phyloP scores from a whole-genome alignment of 2,113 vertebrate genomes.

The Hemibagrus wyckioides region DNA sequence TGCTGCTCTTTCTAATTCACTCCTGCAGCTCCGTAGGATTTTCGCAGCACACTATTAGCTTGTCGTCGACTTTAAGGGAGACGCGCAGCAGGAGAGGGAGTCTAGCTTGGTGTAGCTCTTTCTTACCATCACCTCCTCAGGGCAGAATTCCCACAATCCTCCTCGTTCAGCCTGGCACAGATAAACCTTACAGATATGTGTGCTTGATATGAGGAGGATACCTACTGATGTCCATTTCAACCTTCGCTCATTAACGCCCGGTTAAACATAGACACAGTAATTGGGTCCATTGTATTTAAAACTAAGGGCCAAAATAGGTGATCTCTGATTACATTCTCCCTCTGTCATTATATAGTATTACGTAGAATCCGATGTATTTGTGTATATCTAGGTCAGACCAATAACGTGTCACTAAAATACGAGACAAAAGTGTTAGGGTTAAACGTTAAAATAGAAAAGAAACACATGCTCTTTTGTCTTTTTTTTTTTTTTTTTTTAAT shows the following conservation, averaged over 20 bases:
- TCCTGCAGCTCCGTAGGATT: background rate
- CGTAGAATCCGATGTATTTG: background rate
- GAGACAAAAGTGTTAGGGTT: background rate
- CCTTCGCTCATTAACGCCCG: background rate
- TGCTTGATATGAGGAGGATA: background rate
- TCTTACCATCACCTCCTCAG: constrained; percentile 26
- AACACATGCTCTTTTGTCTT: background rate
- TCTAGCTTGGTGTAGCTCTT: constrained; percentile 29
- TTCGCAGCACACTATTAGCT: constrained; percentile 22
- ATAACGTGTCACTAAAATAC: background rate
- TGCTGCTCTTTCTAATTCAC: background rate
- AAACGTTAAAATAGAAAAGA: background rate
- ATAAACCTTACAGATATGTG: background rate
- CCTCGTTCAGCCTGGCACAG: background rate
- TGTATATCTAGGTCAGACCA: constrained; percentile 15
- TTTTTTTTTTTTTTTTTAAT: background rate
- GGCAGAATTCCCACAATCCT: constrained; percentile 61
- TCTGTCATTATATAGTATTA: constrained; percentile 6
- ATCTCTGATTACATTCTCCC: background rate
- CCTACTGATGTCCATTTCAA: background rate
- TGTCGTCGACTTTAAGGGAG: constrained; percentile 20
- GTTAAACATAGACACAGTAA: background rate
- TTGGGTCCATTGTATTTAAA: constrained; percentile 31
- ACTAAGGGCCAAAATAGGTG: constrained; percentile 19
- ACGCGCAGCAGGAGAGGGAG: background rate